Base-by-base conservation (phyloP, 1,140 invertebrate species). In the Dendroctonus valens region DNA sequence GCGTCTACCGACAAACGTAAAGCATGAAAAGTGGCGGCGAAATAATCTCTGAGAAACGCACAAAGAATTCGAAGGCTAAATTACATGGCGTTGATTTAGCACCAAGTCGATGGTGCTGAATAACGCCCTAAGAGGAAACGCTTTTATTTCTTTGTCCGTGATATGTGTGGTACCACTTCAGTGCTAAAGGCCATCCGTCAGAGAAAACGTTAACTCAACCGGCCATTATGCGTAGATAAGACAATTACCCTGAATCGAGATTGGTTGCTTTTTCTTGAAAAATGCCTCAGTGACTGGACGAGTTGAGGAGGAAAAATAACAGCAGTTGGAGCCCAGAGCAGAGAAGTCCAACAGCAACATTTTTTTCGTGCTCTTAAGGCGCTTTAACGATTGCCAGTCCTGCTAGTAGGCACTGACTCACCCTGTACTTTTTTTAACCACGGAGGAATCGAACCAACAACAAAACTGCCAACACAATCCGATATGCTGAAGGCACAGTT, bases 21-120 rank as follows among this genome's bases (percentile, higher is more conserved):
- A 41, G n/a, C 26, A 37, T 52, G 50, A 52, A 52, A 52, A 52
- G 37, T 52, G 15, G n/a, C 53, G 53, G 53, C 26, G 11, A 41
- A 11, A 11, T 55, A 41, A 55, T 41, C 40, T 55, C 53, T 55
- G 12, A 55, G 37, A 53, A 55, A 55, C 53, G 53, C 53, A 55
- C 26, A 39, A 55, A 55, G 53, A 55, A 55, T 55, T 41, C 53
- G 53, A 55, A 55, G 53, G 53, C 53, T 41, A 55, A 40, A 55
- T 55, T 40, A 55, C 40, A 55, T 41, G 53, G 37, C 53, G 15
- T 26, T 52, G 50, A 52, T 52, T 52, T 55, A 41, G 37, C 15
- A 40, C 37, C 53, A 11, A 40, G 40, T 41, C 41, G 40, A 9
- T n/a, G 11, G 40, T 40, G 39, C 53, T 55, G 53, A 55, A 55